Percentiles rank a stretch among this genome's conserved stretches.
Evolutionary conservation across 1,140 invertebrate species (phyloP).

Genomic region (Sycophila sp.): DNA sequence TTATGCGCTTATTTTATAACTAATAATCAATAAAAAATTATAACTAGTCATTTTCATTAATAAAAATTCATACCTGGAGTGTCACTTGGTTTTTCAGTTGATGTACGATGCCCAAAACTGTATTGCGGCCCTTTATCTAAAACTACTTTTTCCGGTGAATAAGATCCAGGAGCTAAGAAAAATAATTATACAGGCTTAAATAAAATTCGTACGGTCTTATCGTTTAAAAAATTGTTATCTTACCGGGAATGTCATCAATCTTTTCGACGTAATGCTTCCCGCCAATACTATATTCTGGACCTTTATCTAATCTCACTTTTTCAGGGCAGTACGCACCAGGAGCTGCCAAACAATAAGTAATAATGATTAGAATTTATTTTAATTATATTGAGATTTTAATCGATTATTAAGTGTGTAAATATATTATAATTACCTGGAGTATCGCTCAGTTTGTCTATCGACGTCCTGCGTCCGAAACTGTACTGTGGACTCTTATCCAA

Average conservation of each 20-base stretch:
- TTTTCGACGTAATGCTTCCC: conserved; percentile 68
- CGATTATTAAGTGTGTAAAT: no score
- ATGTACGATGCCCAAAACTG: conserved; percentile 66
- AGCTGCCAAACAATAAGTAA: conserved; percentile 20
- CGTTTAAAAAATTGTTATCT: not conserved
- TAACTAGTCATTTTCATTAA: no score
- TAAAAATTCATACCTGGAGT: no score
- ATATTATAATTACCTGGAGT: conserved; percentile 39
- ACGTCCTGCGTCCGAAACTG: conserved; percentile 66
- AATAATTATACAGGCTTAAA: not conserved
- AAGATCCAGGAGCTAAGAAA: conserved; percentile 56
- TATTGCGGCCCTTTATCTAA: conserved; percentile 58
- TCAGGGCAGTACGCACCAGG: conserved; percentile 49
- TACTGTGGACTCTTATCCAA: conserved; percentile 59
- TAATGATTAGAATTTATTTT: not conserved
- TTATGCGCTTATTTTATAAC: not conserved
- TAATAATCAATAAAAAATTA: no score
- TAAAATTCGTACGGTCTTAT: not conserved
- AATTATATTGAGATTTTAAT: no score
- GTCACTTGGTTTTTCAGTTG: conserved; percentile 30
- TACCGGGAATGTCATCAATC: conserved; percentile 62
- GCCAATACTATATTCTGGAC: conserved; percentile 69
- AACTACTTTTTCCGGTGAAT: conserved; percentile 42
- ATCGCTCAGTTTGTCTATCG: conserved; percentile 35
- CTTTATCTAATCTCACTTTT: conserved; percentile 68